Base-by-base conservation (phyloP, 23 tunicate species). In the Halocynthia roretzi region DNA sequence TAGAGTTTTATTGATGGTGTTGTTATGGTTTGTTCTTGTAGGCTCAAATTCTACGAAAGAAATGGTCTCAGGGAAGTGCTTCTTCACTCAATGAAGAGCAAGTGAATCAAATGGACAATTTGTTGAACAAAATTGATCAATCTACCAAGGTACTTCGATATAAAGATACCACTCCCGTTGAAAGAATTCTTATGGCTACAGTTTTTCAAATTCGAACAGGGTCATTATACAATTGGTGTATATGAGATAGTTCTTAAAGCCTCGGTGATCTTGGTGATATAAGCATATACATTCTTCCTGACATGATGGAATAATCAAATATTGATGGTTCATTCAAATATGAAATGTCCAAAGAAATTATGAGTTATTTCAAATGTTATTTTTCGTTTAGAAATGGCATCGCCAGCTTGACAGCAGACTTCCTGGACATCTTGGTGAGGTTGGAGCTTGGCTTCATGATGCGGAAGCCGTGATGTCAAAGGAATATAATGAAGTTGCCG, bases 371-470 rank as follows among this genome's bases (percentile, higher is more conserved):
- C 4, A 20, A 40, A 17, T 77, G 14, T 22, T 52, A 67, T 7
- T 79, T 80, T 62, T 71, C 50, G n/a, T 17, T 7, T 72, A 88
- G 94, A 80, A 85, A 76, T 92, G 98, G 98, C 84, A 80, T 51
- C 82, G 82, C 20, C 92, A 86, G 71, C 81, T 92, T 10, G 98
- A 92, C 85, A 82, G 92, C 56, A 58, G 85, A 11, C 68, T 92
- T 53, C 98, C 98, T 53, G 98, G 98, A 7, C 92, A 86, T 53
- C 86, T 92, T 7, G 98, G 98, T 0, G 83, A 82, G 15, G 71
- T 82, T 77, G 68, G 97, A 0, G 72, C 87, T 4, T 90, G 97
- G 97, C 80, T 90, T 5, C 97, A 90, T 55, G 76, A 80, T 6
- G 90, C 90, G 11, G 97, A 90, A 81, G 97, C 50, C 11, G 67